Evolutionary conservation across 1,140 invertebrate species (phyloP), one percentile per base, ranked within the genome.

Genomic region (Lysiphlebus fabarum): DNA sequence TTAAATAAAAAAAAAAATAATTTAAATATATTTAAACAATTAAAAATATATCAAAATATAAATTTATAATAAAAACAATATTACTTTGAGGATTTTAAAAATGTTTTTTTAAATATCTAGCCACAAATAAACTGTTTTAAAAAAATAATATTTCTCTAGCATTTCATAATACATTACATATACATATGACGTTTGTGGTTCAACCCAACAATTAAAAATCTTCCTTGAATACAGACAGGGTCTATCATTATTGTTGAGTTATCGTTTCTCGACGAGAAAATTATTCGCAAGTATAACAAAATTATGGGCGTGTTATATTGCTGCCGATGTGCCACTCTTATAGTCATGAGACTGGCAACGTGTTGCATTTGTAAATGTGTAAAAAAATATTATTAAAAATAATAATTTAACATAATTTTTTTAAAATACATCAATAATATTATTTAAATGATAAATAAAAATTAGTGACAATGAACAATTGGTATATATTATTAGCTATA

Each of bases 161-260:
- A 51, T 34, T 51, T 26, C 17, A 26, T 26, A 26, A 26, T 26
- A 26, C 17, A 26, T 26, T 26, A 4, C 17, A 26, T 59, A 64
- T 65, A 69, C 72, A 71, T 69, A 71, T 75, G 71, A 73, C 69
- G 73, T 66, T 66, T 69, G 62, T 9, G 8, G 64, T 53, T 62
- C 70, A 71, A 73, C 73, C 73, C 65, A 74, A 73, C 71, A 75
- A 75, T 75, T 75, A 75, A 75, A 75, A 72, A 69, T 68, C 65
- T 70, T 65, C 69, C 65, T 59, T 64, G 58, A 53, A 59, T 37
- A 58, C 40, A 67, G 63, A 70, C 67, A 67, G 70, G 70, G 17
- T 70, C 70, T 73, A 70, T 69, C 67, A 75, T 75, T 75, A 75
- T 75, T 71, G 65, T 65, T 70, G 71, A 74, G 71, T 74, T 74